Base-by-base conservation (phyloP, 1,140 invertebrate species). In the Heliconius nattereri region DNA sequence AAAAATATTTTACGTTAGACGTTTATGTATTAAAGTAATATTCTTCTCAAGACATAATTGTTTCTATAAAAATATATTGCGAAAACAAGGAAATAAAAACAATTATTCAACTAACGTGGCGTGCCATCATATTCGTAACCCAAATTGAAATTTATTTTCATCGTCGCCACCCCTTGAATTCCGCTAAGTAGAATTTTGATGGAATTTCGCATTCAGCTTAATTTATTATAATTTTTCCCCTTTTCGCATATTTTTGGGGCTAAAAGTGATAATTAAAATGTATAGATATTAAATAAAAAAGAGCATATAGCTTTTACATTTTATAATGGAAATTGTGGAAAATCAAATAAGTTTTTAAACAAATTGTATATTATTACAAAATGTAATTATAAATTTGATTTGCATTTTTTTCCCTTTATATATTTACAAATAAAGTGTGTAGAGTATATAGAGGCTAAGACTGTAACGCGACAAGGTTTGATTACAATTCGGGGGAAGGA, bases 131-230 rank as follows among this genome's bases (percentile, higher is more conserved):
- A 85, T 87, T 83, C 87, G 84, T 85, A 86, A 86, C 85, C 85
- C 83, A 86, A 90, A 92, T 90, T 90, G 86, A 87, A 92, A 89
- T 90, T 90, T 89, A 92, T 91, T 89, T 90, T 83, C 85, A 83
- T 87, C 87, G 87, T 85, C 84, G 87, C 79, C 85, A 86, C 83
- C 88, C 85, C 86, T 90, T 92, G 89, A 91, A 90, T 91, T 90
- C 85, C 87, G 85, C 86, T 84, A 87, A 90, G 87, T 88, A 89
- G 87, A 88, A 89, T 90, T 90, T 81, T 87, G 87, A 92, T 90
- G 86, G 85, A 87, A 91, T 91, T 88, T 87, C 84, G 79, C 82
- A 83, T 87, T 88, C 82, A 85, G 86, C 85, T 85, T 89, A 85
- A 89, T 88, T 87, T 88, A 83, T 79, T 81, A 81, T 81, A 81